Base-by-base conservation (phyloP, 2,113 vertebrate genomes). In the Eubucco bourcierii region DNA sequence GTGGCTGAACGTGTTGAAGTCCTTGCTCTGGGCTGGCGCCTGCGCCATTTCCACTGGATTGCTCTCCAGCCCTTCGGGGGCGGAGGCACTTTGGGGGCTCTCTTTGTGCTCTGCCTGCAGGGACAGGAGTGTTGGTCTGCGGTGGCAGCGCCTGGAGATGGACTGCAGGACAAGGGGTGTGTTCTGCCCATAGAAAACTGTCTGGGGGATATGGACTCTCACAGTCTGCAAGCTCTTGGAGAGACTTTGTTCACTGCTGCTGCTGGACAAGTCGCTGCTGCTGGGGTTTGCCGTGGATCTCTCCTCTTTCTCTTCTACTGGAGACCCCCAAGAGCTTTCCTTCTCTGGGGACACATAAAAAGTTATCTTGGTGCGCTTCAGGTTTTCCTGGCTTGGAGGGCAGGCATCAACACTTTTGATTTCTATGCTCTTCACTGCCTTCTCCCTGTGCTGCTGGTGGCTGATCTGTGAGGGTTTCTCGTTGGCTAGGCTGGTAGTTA, bases 181-280 rank as follows among this genome's bases (percentile, higher is more conserved):
- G 10, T 98, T 96, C 77, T 98, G 97, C 55, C 97, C 97, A 25
- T 98, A 98, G 87, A 98, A 98, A 24, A 98, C 87, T 11, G 97
- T 97, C 92, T 98, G 98, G 16, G 98, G 97, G 16, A 97, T 96
- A 13, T 97, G 95, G 28, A 97, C 95, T 58, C 92, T 93, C 6
- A 96, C 80, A 25, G 94, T 88, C 65, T 91, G 93, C n/a, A 71
- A 72, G 46, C 72, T 59, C 72, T 66, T 91, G 59, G 74, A 25
- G 16, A 11, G 34, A 31, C 47, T 80, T 41, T 85, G 94, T 60
- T 85, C 78, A 9, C 20, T 41, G 67, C 25, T 90, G 80, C 67
- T 91, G 56, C 77, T 90, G 41, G 41, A 46, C 0, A 10, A 76
- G 72, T 52, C n/a, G 6, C 27, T 37, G n/a, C 78, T 78, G 73